Evolutionary conservation across 2,888 invertebrate species (phyloP), one percentile per base, ranked within the genome.

Genomic region (Nomada fabriciana): DNA sequence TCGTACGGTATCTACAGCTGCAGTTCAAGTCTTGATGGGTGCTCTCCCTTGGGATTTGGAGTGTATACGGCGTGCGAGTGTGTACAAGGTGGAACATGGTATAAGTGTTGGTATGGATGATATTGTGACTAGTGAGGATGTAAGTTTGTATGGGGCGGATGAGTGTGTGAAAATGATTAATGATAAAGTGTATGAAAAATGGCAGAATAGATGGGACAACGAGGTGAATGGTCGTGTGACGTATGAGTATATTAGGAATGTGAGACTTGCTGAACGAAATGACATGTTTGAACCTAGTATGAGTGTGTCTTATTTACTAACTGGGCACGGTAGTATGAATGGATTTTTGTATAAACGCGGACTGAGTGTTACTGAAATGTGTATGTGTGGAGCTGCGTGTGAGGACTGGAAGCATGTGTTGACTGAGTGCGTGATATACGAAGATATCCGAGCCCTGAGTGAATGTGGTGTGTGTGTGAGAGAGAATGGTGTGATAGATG

Each of bases 181-280:
- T 25, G 47, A 64, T 0, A 50, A 25, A 9, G 15, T 47, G 71
- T 77, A 77, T 53, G 71, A 77, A 0, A 3, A 1, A 1, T 76
- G 76, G 76, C 70, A 76, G 18, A 11, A 7, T 4, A 63, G 76
- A 50, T 70, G 76, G 70, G 25, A 71, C 42, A 42, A 20, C 1
- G 25, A 65, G 43, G 61, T 11, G 47, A 65, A 71, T 9, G 71
- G 70, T 10, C 9, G 76, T 1, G 57, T 70, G 0, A 70, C 70
- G 23, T 76, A 69, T 64, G 69, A 55, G 5, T 76, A 52, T 57
- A 63, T 69, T 10, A 69, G 42, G 55, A 52, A 70, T 70, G 76
- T 70, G 15, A 71, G 61, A 9, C 59, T 65, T 59, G 50, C 23
- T 7, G 50, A 50, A 7, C 2, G 5, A 20, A 36, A 23, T 59